These are phyloP conservation scores for Ctenopoma kingsleyae DNA, from an alignment of 2,797 vertebrate species.

Conservation along the genomic window DNA sequence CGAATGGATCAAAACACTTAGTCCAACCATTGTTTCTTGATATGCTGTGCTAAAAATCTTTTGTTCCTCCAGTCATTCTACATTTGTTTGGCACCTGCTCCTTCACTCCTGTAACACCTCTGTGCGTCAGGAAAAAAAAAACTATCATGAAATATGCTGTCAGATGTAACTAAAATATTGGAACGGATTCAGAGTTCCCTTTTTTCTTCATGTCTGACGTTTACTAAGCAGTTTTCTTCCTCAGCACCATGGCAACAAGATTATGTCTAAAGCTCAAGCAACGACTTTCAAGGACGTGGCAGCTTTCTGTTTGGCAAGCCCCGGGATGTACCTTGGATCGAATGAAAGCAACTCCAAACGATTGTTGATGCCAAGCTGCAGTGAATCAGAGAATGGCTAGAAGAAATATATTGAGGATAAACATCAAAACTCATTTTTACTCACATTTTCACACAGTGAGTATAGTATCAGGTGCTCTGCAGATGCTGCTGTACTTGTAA, in stretches of 20 bases:
- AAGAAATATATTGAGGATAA: conserved; percentile 7
- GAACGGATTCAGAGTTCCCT: conserved; percentile 4
- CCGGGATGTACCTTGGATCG: conserved; percentile 15
- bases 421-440: background rate
- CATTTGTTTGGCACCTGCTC: background rate
- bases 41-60: conserved; percentile 11
- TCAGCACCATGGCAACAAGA: conserved; percentile 60
- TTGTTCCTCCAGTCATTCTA: conserved; percentile 2
- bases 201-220: conserved; percentile 2
- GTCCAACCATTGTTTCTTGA: conserved; percentile 10
- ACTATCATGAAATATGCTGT: background rate
- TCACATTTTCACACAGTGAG: background rate
- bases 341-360: conserved; percentile 39
- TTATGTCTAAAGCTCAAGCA: conserved; percentile 49
- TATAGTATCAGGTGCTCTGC: background rate
- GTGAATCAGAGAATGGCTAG: conserved; percentile 23
- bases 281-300: conserved; percentile 59
- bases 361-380: conserved; percentile 13
- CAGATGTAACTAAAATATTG: background rate
- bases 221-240: conserved; percentile 31
- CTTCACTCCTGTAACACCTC: background rate
- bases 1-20: conserved; percentile 20
- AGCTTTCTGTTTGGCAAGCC: conserved; percentile 37
- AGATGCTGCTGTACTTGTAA: background rate
- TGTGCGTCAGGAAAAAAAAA: background rate